Conservation (phyloP, 1,140 invertebrate genomes). For the Gonioctena quinquepunctata region DNA sequence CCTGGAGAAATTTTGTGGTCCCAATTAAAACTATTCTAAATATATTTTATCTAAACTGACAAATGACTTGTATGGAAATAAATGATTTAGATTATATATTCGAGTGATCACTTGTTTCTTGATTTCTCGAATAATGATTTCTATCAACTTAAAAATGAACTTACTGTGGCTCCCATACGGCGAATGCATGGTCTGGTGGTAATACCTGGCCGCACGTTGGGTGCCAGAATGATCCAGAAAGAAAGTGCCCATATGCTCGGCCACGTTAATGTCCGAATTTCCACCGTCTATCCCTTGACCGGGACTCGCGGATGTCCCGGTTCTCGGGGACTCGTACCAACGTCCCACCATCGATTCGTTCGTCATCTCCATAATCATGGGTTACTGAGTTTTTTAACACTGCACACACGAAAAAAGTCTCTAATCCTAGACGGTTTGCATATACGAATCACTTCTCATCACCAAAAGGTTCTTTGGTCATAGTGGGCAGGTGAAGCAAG, state of each 20-base stretch:
- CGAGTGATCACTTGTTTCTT: no score
- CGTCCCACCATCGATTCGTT: slow-evolving; percentile 51
- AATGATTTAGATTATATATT: no score
- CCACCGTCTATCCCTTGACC: slow-evolving; percentile 48
- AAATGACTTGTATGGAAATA: no score
- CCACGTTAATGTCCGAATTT: slow-evolving; percentile 51
- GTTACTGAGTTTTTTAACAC: slow-evolving; percentile 41
- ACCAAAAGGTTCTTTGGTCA: slow-evolving; percentile 14
- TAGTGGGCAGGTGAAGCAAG: slow-evolving; percentile 24
- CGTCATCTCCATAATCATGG: slow-evolving; percentile 57
- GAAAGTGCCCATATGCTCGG: slow-evolving; percentile 55
- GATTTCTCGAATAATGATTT: no score
- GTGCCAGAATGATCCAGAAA: slow-evolving; percentile 53
- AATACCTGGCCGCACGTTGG: slow-evolving; percentile 52
- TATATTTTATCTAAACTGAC: no score
- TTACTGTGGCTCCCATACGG: slow-evolving; percentile 55
- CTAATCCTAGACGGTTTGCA: not conserved
- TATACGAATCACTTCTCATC: not conserved
- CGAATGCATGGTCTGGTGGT: slow-evolving; percentile 56
- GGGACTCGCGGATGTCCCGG: slow-evolving; percentile 52
- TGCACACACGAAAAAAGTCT: slow-evolving; percentile 40
- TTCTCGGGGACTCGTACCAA: slow-evolving; percentile 55
- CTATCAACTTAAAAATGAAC: slow-evolving; percentile 21
- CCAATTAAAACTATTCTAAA: no score
- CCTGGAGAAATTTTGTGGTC: no score